A percentile compares a stretch with the other conserved stretches of the same genome.
These are phyloP conservation scores for Pomatorhinus ruficollis DNA, from an alignment of 2,113 vertebrate species.

Conservation along the genomic window DNA sequence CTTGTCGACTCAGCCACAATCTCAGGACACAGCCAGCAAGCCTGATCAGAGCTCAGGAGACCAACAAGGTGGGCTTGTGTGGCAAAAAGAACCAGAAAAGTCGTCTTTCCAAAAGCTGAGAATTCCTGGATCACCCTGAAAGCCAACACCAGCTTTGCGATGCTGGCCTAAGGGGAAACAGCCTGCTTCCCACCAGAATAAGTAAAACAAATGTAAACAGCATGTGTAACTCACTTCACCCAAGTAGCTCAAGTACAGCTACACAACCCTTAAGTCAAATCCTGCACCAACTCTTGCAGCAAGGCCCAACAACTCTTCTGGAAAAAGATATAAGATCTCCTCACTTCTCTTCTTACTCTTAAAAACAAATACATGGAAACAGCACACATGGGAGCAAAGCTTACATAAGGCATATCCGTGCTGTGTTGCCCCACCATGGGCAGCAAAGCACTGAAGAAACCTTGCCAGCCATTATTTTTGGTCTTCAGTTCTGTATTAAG, in stretches of 20 bases:
- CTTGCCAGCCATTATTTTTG: not conserved
- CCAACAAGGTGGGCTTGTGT: not conserved
- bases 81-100: not conserved
- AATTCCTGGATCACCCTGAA: not conserved
- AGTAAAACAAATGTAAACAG: not conserved
- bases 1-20: accelerated
- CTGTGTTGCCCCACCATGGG: not conserved
- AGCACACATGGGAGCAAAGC: accelerated
- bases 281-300: not conserved
- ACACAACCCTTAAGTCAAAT: not conserved
- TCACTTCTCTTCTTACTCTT: not conserved
- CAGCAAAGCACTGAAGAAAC: not conserved
- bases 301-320: not conserved
- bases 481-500: not conserved
- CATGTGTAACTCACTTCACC: not conserved
- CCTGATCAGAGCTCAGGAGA: not conserved
- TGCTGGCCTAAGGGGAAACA: not conserved
- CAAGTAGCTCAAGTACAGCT: not conserved
- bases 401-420: accelerated
- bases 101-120: not conserved
- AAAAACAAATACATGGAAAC: not conserved
- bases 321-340: not conserved
- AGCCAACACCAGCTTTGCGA: not conserved
- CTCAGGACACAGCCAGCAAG: not conserved
- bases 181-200: not conserved